These are phyloP conservation scores for Galerucella nymphaeae DNA, from an alignment of 2,888 invertebrate genomes.

Conservation along the genomic window DNA sequence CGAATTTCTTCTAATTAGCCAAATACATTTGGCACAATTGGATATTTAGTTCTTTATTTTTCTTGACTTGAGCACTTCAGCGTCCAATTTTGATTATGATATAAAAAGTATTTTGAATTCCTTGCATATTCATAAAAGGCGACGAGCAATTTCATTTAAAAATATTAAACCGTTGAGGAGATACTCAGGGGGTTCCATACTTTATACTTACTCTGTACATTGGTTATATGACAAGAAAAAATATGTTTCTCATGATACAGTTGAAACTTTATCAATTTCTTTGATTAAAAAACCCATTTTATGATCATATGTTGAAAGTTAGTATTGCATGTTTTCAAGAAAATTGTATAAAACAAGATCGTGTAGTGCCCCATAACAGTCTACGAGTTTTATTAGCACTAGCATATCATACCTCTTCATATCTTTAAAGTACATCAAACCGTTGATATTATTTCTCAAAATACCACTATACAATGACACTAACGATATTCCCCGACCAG, in stretches of 20 bases:
- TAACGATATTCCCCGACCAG: constrained; percentile 26
- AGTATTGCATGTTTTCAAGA: neutral
- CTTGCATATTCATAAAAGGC: too few species aligned
- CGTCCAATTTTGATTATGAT: too few species aligned
- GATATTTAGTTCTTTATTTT: too few species aligned
- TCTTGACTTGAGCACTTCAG: too few species aligned
- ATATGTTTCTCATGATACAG: neutral
- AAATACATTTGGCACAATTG: too few species aligned
- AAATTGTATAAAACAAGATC: constrained; percentile 4
- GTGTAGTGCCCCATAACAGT: neutral
- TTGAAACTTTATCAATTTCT: neutral
- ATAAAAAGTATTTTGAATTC: too few species aligned
- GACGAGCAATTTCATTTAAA: too few species aligned
- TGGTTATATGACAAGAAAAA: neutral
- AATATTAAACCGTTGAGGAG: too few species aligned
- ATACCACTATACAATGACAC: constrained; percentile 14
- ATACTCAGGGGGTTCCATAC: too few species aligned
- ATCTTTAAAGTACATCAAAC: constrained; percentile 12
- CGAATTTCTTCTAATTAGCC: too few species aligned
- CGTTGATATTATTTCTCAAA: constrained; percentile 18
- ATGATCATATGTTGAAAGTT: neutral
- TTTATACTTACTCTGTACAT: too few species aligned
- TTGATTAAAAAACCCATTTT: neutral
- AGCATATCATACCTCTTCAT: constrained; percentile 8
- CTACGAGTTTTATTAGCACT: neutral